Evolutionary conservation across 2,797 vertebrate species (phyloP).

Genomic region (Erethizon dorsatum): DNA sequence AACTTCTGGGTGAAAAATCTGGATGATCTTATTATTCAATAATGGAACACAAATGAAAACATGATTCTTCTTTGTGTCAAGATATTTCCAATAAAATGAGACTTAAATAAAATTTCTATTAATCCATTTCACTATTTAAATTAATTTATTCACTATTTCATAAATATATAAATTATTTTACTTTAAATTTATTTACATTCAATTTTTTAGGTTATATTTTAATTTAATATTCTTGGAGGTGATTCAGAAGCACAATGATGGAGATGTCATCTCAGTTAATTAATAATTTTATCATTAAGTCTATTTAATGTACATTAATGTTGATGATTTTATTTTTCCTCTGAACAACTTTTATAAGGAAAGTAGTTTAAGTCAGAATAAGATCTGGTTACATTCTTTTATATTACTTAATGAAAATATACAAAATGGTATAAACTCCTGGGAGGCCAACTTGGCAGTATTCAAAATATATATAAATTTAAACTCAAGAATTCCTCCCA

Average conservation of each 20-base stretch:
- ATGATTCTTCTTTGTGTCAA: conserved; percentile 34
- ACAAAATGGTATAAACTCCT: conserved; percentile 39
- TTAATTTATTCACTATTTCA: conserved; percentile 38
- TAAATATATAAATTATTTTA: conserved; percentile 58
- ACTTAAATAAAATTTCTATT: conserved; percentile 58
- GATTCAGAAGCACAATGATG: conserved; percentile 47
- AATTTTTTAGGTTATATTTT: conserved; percentile 56
- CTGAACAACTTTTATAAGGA: conserved; percentile 66
- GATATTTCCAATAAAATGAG: conserved; percentile 3
- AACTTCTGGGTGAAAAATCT: conserved; percentile 15
- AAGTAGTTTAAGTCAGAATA: conserved; percentile 54
- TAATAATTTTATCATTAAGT: conserved; percentile 60
- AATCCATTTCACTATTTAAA: conserved; percentile 26
- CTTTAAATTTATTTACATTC: conserved; percentile 64
- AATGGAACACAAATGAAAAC: conserved; percentile 33
- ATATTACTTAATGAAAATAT: neutral
- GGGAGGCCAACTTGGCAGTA: conserved; percentile 1
- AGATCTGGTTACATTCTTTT: conserved; percentile 62
- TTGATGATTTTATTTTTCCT: conserved; percentile 61
- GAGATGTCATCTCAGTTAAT: conserved; percentile 63
- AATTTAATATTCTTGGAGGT: conserved; percentile 46
- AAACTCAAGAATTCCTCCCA: conserved; percentile 3
- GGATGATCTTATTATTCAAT: conserved; percentile 53
- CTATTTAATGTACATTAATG: conserved; percentile 52
- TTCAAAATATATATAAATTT: neutral